Evolutionary conservation across 2,797 vertebrate genomes (phyloP), one percentile per base, ranked within the genome.

Genomic region (Vultur gryphus): DNA sequence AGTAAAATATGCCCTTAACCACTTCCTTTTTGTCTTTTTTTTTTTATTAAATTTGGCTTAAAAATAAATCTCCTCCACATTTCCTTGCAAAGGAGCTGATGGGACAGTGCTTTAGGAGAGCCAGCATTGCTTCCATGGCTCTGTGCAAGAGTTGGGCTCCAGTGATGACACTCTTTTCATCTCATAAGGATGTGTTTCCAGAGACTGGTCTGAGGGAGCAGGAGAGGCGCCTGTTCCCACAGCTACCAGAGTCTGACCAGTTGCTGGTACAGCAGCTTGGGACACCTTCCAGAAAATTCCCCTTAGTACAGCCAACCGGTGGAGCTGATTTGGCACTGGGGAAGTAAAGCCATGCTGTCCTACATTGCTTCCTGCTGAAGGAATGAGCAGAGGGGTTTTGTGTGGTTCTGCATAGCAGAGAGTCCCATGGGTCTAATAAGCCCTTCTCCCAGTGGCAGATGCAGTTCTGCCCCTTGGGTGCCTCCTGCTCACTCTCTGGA

Each of bases 161-260:
- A 84, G 26, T 0, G 0, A 67, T n/a, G 24, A 39, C 3, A 7
- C 10, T 80, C 31, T 29, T 84, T 57, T 46, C 29, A 24, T 24
- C 26, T 58, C 49, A 37, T 10, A 39, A 61, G 15, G 26, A 43
- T 54, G 6, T 52, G 11, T n/a, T 77, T 77, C 66, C 55, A 70
- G 43, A 77, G 26, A n/a, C 12, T 37, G n/a, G 3, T 49, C 31
- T 0, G 2, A 66, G 19, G 26, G 31, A 79, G 19, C 0, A 0
- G 18, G 48, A 90, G 64, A 86, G 37, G 11, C 0, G 0, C 17
- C 14, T 28, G n/a, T 69, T 81, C 48, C 52, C 20, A 35, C 25
- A 69, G 43, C 23, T 78, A 16, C 33, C 37, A 13, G 11, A 65
- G 28, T 16, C 66, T 2, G 4, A 7, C 51, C 57, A 37, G 41